A percentile compares a stretch with the other conserved stretches of the same genome.
Conservation (phyloP, 2,888 invertebrate species). For the Pyrochroa serraticornis region DNA sequence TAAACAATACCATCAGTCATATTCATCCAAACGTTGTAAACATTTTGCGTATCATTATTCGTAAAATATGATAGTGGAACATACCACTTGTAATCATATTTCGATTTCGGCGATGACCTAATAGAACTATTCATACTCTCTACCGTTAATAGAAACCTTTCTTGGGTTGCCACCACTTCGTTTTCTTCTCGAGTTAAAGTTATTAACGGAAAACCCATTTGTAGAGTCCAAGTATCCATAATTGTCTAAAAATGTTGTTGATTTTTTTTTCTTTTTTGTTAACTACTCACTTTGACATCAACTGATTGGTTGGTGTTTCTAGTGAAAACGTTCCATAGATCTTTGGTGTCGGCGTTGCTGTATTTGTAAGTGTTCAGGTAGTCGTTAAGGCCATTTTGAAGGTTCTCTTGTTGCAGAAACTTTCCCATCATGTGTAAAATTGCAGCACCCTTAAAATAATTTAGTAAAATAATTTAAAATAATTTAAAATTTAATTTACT, state of each 20-base stretch:
- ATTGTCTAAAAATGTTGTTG: constrained; percentile 58
- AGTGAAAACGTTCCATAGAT: constrained; percentile 80
- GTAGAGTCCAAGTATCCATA: constrained; percentile 82
- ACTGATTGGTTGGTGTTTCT: constrained; percentile 67
- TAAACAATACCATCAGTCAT: constrained; percentile 70
- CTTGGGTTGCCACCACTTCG: constrained; percentile 70
- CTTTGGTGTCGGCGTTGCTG: constrained; percentile 76
- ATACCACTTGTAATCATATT: constrained; percentile 73
- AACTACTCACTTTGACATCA: constrained; percentile 64
- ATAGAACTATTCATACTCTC: constrained; percentile 52
- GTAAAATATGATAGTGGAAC: constrained; percentile 80
- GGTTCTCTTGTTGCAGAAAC: constrained; percentile 68
- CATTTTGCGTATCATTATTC: constrained; percentile 64
- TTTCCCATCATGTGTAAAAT: constrained; percentile 75
- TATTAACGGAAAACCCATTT: constrained; percentile 83
- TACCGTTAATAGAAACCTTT: constrained; percentile 64
- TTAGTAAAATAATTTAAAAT: background rate
- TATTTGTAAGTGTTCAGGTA: constrained; percentile 74
- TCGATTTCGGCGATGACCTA: constrained; percentile 57
- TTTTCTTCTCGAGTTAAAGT: constrained; percentile 67
- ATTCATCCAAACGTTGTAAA: constrained; percentile 78
- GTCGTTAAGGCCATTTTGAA: constrained; percentile 69
- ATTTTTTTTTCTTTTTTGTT: background rate
- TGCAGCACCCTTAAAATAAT: constrained; percentile 66
- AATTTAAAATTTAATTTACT: constrained; percentile 51